phyloP scores from a whole-genome alignment of 92 coral and sea anemone genomes.

The Parazoanthus darwini region DNA sequence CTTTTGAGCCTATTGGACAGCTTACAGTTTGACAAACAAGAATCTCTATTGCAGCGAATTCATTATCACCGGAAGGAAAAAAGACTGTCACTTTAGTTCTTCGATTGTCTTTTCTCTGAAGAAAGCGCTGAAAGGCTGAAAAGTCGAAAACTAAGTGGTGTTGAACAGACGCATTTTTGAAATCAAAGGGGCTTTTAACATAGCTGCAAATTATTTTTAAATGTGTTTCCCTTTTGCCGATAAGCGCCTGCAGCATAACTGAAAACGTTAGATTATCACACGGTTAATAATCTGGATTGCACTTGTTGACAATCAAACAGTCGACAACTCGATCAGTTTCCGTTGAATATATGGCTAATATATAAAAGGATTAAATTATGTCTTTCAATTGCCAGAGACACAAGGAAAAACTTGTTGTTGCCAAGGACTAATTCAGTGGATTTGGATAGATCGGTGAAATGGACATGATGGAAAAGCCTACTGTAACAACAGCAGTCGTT shows the following conservation, averaged over 20 bases:
- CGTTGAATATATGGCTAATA: background rate
- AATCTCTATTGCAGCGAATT: background rate
- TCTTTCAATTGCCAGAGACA: background rate
- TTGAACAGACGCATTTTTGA: background rate
- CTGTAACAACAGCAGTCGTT: background rate
- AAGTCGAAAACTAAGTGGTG: background rate
- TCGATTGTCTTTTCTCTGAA: background rate
- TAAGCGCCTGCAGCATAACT: background rate
- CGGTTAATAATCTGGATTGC: background rate
- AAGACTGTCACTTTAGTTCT: background rate
- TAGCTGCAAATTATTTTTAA: background rate
- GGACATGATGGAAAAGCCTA: constrained; percentile 10
- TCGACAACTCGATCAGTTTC: background rate
- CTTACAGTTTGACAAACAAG: constrained; percentile 7
- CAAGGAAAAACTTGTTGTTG: background rate
- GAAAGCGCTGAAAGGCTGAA: constrained; percentile 12
- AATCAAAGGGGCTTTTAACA: background rate
- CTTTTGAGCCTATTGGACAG: background rate
- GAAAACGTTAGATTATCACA: background rate
- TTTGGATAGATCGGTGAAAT: background rate
- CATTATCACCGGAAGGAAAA: constrained; percentile 14
- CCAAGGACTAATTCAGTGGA: background rate
- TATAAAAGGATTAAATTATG: background rate
- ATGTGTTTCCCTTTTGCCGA: background rate
- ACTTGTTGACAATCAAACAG: constrained; percentile 1